Evolutionary conservation across 1,140 invertebrate genomes (phyloP).

Genomic region (Drosophila paulistorum): DNA sequence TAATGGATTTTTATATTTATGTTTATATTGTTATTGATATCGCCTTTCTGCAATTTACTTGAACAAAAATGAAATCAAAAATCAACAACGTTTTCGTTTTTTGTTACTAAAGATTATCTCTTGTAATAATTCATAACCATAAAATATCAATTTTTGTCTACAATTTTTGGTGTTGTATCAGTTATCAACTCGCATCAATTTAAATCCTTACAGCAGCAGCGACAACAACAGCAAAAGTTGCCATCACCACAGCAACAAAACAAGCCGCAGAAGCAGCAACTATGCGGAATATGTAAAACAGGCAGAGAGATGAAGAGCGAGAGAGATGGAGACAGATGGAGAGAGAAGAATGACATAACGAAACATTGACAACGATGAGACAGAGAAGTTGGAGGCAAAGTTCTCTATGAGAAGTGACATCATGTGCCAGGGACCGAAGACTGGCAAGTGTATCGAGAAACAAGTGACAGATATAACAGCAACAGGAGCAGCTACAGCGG

Average conservation of each 20-base stretch:
- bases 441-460: constrained; percentile 64
- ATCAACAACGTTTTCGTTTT: constrained; percentile 24
- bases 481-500: constrained; percentile 13
- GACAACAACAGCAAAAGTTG: constrained; percentile 24
- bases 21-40: constrained; percentile 21
- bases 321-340: neutral
- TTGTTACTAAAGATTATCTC: constrained; percentile 59
- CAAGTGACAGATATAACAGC: constrained; percentile 56
- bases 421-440: constrained; percentile 40
- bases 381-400: constrained; percentile 9
- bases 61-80: constrained; percentile 35
- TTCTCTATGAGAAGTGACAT: constrained; percentile 39
- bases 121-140: constrained; percentile 78
- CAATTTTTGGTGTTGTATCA: constrained; percentile 45
- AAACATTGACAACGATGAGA: constrained; percentile 40
- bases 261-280: constrained; percentile 33
- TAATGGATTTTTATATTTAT: constrained; percentile 28
- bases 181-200: constrained; percentile 70
- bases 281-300: constrained; percentile 21
- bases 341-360: constrained; percentile 19
- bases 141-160: constrained; percentile 79
- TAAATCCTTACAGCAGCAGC: constrained; percentile 42
- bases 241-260: constrained; percentile 47
- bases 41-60: constrained; percentile 23
- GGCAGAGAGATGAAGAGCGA: no score